Base-by-base conservation (phyloP, 2,888 invertebrate species). In the Apodemia mormo region DNA sequence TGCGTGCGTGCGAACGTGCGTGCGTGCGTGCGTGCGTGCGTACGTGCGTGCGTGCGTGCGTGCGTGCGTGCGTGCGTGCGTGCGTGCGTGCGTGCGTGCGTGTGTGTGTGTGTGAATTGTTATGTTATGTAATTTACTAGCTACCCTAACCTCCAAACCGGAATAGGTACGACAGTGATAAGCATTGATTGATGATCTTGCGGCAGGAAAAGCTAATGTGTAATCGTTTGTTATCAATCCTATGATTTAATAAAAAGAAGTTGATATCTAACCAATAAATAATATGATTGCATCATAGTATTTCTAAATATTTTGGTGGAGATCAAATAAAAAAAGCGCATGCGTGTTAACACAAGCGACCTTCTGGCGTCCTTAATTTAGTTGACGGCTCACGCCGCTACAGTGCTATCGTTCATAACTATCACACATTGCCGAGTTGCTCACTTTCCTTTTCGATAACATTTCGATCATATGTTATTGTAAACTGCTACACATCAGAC, bases 321-420 rank as follows among this genome's bases (percentile, higher is more conserved):
- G 54, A 54, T 52, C 52, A n/a, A 8, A 9, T 61, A 33, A 45
- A 54, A 52, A 68, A 30, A 45, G 68, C 92, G 92, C 92, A 91
- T 91, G 92, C 92, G 92, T 88, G 77, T 77, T 73, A 78, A 76
- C 74, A 72, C 80, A 73, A 72, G 76, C 86, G 92, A 92, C 92
- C 92, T 92, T 92, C 85, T 78, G 82, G 85, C 88, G 93, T 88
- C 92, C 93, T 91, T 83, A 81, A 68, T 37, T 67, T 78, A 90
- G 92, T 90, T 83, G 85, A 81, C 86, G 83, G 83, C 84, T 80
- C 82, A 83, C 83, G 89, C 86, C 90, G 92, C 87, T 85, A 82
- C 83, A 7, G 68, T 66, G 61, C 66, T 66, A 58, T 49, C 69
- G 66, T 58, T 58, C 54, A 65, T 54, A 45, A 69, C 52, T 40